phyloP scores from a whole-genome alignment of 2,797 vertebrate species.

The Vipera ursinii region DNA sequence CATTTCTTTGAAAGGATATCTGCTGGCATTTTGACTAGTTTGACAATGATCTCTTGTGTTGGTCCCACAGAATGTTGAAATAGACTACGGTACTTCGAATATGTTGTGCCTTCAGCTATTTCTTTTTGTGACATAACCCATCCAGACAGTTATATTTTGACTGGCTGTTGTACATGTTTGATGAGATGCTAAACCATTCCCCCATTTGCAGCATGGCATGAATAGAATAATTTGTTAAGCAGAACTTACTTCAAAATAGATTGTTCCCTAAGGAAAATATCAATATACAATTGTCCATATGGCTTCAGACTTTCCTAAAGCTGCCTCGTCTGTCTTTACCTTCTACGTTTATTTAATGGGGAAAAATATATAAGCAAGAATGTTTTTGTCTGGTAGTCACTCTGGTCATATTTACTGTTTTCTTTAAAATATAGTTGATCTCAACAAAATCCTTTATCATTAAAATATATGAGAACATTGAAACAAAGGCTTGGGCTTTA shows the following conservation, averaged over 20 bases:
- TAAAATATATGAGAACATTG: not conserved
- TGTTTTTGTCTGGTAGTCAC: not conserved
- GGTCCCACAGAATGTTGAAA: not conserved
- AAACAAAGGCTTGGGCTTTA: not conserved
- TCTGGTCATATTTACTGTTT: not conserved
- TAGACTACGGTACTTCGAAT: not conserved
- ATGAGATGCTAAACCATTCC: not conserved
- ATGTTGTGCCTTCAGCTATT: slow-evolving; percentile 10
- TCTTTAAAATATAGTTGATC: not conserved
- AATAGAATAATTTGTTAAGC: slow-evolving; percentile 42
- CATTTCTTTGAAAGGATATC: not conserved
- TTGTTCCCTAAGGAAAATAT: slow-evolving; percentile 41
- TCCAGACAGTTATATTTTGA: slow-evolving; percentile 34
- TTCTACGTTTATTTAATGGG: slow-evolving; percentile 7
- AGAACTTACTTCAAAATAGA: slow-evolving; percentile 44
- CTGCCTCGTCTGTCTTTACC: slow-evolving; percentile 24
- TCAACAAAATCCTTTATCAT: not conserved
- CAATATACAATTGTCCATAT: slow-evolving; percentile 48
- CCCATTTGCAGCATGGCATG: slow-evolving; percentile 12
- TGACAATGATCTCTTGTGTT: not conserved
- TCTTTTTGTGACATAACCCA: slow-evolving; percentile 9
- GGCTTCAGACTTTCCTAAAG: slow-evolving; percentile 58
- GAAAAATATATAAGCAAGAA: slow-evolving; percentile 2
- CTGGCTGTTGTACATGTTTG: not conserved
- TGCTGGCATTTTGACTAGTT: slow-evolving; percentile 23